Evolutionary conservation across 2,113 vertebrate species (phyloP), one percentile per base, ranked within the genome.

Genomic region (Callipepla californica): DNA sequence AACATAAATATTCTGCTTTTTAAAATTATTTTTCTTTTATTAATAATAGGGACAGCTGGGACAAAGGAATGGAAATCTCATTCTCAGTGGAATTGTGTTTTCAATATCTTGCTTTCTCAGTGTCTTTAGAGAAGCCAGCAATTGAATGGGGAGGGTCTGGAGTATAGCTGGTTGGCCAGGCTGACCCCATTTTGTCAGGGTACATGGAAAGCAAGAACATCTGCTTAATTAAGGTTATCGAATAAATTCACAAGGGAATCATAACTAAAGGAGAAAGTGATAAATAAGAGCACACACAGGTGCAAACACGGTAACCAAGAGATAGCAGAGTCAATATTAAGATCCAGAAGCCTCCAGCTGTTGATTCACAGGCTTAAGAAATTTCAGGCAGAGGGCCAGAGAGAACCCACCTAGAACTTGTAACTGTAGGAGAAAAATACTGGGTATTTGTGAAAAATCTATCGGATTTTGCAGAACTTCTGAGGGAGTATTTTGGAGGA

Each of bases 321-420:
- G 19, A 40, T 57, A 58, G 30, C 9, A 69, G 74, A 68, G 14
- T 21, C 18, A 36, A 55, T 55, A 9, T 2, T 14, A 55, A 62
- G 14, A 45, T 67, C 22, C 30, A 44, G 40, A 81, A 78, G 4
- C 9, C 19, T 34, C 8, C 10, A 67, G 7, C 8, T 51, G 1
- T 2, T 58, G 75, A 34, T 44, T 58, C 7, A 5, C 47, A 8
- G 5, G 19, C 10, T n/a, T 2, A 62, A 58, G 74, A 74, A 74
- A 73, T 19, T 25, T 3, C 13, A 38, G n/a, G n/a, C 3, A 30
- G 25, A 28, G 7, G 1, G 3, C 0, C 59, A 21, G 9, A 26
- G 11, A 36, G 2, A 9, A 28, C 3, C 11, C 45, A 6, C 5
- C 8, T 15, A 32, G 34, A 73, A 3, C 7, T 45, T 72, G 3